Conservation (phyloP, 1,140 invertebrate genomes). For the Muscidifurax raptorellus region DNA sequence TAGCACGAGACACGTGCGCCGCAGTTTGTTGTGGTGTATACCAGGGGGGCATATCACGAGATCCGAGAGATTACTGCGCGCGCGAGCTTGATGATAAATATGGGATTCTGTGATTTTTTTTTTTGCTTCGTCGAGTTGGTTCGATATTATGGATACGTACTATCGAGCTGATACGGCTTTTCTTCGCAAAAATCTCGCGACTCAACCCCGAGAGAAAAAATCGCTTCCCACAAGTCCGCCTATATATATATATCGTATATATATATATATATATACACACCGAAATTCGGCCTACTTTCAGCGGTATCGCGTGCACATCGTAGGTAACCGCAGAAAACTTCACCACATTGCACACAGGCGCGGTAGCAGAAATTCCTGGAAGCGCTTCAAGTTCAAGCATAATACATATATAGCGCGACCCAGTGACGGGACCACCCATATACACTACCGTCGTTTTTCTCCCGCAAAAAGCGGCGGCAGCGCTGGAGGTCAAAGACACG, state of each 20-base stretch:
- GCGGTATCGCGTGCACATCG: background rate
- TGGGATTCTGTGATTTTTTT: background rate
- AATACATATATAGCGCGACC: background rate
- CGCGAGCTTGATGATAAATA: background rate
- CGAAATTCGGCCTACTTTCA: too few species aligned
- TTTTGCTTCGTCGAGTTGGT: background rate
- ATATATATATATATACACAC: too few species aligned
- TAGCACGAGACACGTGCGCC: conserved; percentile 23
- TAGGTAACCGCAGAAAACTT: background rate
- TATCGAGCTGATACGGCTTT: too few species aligned
- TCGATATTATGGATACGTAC: too few species aligned
- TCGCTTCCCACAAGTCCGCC: background rate
- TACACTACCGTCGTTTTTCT: background rate
- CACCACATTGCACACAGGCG: background rate
- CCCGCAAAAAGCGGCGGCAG: background rate
- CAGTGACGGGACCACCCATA: background rate
- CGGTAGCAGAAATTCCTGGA: conserved; percentile 3
- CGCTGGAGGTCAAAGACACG: conserved; percentile 47
- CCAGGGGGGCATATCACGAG: background rate
- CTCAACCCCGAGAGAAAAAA: too few species aligned
- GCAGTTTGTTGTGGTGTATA: background rate
- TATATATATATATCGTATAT: too few species aligned
- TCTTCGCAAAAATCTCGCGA: too few species aligned
- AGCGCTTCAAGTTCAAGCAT: conserved; percentile 3
- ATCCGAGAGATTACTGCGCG: background rate